phyloP scores from a whole-genome alignment of 2,797 vertebrate species.

The Lutjanus campechanus region DNA sequence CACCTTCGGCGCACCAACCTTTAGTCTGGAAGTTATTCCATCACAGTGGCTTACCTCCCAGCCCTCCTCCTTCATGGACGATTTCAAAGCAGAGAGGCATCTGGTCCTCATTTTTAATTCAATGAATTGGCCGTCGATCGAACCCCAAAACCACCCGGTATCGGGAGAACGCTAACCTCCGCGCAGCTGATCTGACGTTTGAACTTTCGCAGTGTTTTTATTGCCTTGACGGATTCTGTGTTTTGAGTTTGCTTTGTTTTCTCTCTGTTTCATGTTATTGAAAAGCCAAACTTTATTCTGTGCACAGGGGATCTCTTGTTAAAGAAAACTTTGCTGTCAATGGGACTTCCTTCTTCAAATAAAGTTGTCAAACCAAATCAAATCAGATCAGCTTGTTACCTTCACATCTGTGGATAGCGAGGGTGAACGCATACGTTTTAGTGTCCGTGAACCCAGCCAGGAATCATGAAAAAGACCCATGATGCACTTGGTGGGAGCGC shows the following conservation, averaged over 20 bases:
- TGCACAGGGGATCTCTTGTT: conserved; percentile 23
- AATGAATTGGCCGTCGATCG: conserved; percentile 31
- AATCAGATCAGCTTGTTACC: conserved; percentile 32
- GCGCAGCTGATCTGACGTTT: neutral
- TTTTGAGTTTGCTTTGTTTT: conserved; percentile 35
- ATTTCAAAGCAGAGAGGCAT: conserved; percentile 47
- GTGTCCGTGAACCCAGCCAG: conserved; percentile 18
- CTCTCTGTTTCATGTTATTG: conserved; percentile 32
- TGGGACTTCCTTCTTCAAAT: conserved; percentile 54
- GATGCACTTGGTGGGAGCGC: conserved; percentile 33
- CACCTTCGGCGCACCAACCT: neutral
- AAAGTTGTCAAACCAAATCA: conserved; percentile 58
- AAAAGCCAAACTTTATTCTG: conserved; percentile 18
- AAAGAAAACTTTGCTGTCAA: conserved; percentile 30
- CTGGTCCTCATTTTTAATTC: conserved; percentile 59
- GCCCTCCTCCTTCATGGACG: neutral
- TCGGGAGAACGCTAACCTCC: conserved; percentile 37
- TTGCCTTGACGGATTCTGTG: conserved; percentile 24
- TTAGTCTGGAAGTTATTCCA: conserved; percentile 15
- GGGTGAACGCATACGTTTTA: conserved; percentile 1
- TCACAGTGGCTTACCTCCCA: conserved; percentile 12
- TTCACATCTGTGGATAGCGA: neutral
- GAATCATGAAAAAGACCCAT: conserved; percentile 4
- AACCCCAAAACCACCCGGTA: conserved; percentile 36
- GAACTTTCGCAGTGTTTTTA: conserved; percentile 40